Evolutionary conservation across 92 coral and sea anemone species (phyloP).

Genomic region (Umimayanthus chanpuru): DNA sequence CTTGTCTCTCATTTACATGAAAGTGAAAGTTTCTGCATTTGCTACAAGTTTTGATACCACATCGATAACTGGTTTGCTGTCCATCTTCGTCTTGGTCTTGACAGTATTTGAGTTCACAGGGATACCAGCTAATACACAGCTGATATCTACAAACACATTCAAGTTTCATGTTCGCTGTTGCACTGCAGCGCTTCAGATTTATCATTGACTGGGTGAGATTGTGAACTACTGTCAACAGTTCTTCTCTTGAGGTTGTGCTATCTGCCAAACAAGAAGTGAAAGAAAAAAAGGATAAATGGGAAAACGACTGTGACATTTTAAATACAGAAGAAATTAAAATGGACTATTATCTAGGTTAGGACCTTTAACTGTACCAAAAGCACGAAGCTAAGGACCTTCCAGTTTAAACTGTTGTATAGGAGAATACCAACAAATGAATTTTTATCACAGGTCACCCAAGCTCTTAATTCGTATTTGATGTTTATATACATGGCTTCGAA

Average conservation of each 20-base stretch:
- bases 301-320: too few species aligned
- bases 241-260: conserved; percentile 63
- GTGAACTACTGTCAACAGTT: conserved; percentile 55
- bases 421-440: too few species aligned
- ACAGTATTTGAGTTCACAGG: conserved; percentile 90
- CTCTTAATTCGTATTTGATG: too few species aligned
- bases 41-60: conserved; percentile 98
- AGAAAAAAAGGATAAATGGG: not conserved
- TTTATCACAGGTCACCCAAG: too few species aligned
- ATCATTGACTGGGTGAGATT: conserved; percentile 63
- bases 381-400: too few species aligned
- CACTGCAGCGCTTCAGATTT: conserved; percentile 68
- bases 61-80: conserved; percentile 69
- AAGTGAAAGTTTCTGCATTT: conserved; percentile 87
- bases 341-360: too few species aligned
- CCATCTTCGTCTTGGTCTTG: conserved; percentile 74
- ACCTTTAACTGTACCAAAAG: too few species aligned
- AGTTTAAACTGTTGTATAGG: too few species aligned
- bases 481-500: too few species aligned
- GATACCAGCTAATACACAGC: conserved; percentile 93
- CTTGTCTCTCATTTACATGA: conserved; percentile 70
- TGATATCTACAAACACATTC: conserved; percentile 80
- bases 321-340: too few species aligned
- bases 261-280: conserved; percentile 33
- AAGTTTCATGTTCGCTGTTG: conserved; percentile 58